These are phyloP conservation scores for Rhynchotus rufescens DNA, from an alignment of 2,797 vertebrate species.

Conservation along the genomic window DNA sequence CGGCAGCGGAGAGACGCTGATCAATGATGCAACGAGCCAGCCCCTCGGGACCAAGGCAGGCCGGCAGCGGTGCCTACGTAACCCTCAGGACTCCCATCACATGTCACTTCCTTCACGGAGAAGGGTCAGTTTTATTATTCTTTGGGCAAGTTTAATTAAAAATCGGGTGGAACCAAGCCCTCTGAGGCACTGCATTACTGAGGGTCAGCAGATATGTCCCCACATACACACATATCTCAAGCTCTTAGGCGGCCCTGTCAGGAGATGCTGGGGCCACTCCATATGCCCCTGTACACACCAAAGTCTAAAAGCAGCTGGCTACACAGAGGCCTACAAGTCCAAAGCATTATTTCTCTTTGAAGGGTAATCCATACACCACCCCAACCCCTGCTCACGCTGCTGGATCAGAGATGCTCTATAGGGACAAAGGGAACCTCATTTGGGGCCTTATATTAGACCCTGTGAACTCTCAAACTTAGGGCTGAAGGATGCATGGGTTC, in stretches of 20 bases:
- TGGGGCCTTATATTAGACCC: background rate
- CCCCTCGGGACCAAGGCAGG: slow-evolving; percentile 29
- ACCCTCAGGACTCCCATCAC: slow-evolving; percentile 26
- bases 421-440: background rate
- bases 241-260: background rate
- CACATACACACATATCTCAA: background rate
- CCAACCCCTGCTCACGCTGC: background rate
- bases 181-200: background rate
- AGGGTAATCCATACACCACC: background rate
- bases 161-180: background rate
- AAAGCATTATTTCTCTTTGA: slow-evolving; percentile 11
- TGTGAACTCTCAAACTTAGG: background rate
- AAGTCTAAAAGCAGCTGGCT: background rate
- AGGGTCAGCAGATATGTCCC: slow-evolving; percentile 4
- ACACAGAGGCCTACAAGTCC: background rate
- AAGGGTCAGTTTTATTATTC: slow-evolving; percentile 29
- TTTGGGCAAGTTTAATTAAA: slow-evolving; percentile 64
- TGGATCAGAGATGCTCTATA: background rate
- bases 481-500: background rate
- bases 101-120: slow-evolving; percentile 16
- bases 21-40: slow-evolving; percentile 72
- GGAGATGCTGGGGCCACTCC: slow-evolving; percentile 4
- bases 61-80: background rate
- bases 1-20: slow-evolving; percentile 69
- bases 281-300: background rate